These are phyloP conservation scores for Coccyzus lansbergi DNA, from an alignment of 2,797 vertebrate genomes.

Conservation along the genomic window DNA sequence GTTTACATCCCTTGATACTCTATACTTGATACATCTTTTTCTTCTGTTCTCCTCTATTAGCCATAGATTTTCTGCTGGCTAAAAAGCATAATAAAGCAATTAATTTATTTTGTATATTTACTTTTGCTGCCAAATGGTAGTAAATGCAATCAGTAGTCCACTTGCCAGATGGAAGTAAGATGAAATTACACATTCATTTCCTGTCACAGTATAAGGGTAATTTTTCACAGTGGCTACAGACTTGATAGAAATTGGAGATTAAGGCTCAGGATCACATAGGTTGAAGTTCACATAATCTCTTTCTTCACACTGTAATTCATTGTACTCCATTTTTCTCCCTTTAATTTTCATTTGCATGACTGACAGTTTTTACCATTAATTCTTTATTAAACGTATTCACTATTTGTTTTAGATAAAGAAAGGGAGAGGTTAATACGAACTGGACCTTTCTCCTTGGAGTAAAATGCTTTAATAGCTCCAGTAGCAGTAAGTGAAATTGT, in stretches of 20 bases:
- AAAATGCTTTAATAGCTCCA: conserved; percentile 1
- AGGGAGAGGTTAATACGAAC: not conserved
- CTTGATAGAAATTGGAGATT: not conserved
- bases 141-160: not conserved
- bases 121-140: not conserved
- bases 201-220: not conserved
- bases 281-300: not conserved
- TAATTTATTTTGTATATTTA: not conserved
- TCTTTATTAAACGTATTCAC: not conserved
- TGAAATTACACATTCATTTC: not conserved
- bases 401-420: not conserved
- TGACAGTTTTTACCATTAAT: not conserved
- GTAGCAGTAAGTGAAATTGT: not conserved
- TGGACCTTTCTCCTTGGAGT: not conserved
- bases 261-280: not conserved
- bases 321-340: not conserved
- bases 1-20: not conserved
- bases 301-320: not conserved
- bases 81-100: not conserved
- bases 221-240: not conserved
- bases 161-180: conserved; percentile 1
- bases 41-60: rapidly evolving
- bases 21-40: not conserved
- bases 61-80: not conserved
- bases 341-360: not conserved